Base-by-base conservation (phyloP, 2,888 invertebrate genomes). In the Nemurella pictetii region DNA sequence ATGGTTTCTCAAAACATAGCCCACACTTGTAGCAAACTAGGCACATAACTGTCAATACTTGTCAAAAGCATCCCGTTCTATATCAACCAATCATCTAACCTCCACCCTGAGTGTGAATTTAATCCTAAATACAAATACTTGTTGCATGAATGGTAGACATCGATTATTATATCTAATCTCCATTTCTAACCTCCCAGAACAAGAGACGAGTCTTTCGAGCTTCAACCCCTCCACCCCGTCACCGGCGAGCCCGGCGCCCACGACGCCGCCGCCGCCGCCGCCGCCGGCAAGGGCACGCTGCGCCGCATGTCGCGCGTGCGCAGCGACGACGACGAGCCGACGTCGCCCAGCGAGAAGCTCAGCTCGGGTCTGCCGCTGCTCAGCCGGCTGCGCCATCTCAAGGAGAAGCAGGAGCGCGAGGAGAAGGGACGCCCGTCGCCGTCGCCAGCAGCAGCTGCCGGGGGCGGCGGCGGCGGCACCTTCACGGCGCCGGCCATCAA, bases 351-450 rank as follows among this genome's bases (percentile, higher is more conserved):
- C 80, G 81, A 81, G 55, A 85, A 85, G 27, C 93, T 97, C 86
- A 97, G 97, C 74, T 97, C 96, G 3, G 97, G 97, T 0, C 90
- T 97, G 84, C 97, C 97, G 0, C 90, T 97, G 30, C 90, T 97
- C 9, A 94, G 96, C 83, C 87, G 97, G 85, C 91, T 97, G 83
- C 94, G 96, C 88, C 91, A 97, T 77, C 92, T 97, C 0, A 96
- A 96, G 90, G 96, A 97, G 89, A 96, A 96, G 90, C 96, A 97
- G 91, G 95, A 95, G 88, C 92, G 92, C 88, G 93, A 93, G 89
- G 93, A 93, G 88, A 90, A 90, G 36, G 91, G 91, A 86, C 84
- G 83, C 26, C 55, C 75, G 27, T 83, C 86, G 15, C 85, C 85
- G 35, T 84, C 84, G 20, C 83, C 83, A 55, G 29, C 84, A 0